Conservation (phyloP, 2,888 invertebrate genomes). For the Epinotia nisella region DNA sequence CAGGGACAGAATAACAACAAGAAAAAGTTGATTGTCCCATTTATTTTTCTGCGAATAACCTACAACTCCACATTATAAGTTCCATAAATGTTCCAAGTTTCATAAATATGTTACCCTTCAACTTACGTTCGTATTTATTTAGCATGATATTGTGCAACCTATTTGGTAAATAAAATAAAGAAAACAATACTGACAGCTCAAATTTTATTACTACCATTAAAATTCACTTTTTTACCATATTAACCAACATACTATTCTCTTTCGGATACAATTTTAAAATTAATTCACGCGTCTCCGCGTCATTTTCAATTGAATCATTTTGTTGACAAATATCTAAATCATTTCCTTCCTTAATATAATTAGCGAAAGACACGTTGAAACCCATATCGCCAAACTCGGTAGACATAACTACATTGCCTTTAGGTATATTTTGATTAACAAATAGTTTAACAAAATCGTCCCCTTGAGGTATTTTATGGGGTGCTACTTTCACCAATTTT, state of each 20-base stretch:
- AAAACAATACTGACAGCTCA: neutral
- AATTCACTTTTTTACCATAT: slow-evolving; percentile 48
- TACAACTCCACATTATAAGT: too few species aligned
- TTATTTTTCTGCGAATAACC: too few species aligned
- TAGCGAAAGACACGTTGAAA: slow-evolving; percentile 64
- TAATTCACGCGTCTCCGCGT: slow-evolving; percentile 51
- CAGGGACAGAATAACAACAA: too few species aligned
- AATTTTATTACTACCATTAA: neutral
- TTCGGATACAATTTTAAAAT: slow-evolving; percentile 64
- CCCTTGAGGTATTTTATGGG: slow-evolving; percentile 57
- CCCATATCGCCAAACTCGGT: slow-evolving; percentile 70
- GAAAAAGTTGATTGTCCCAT: too few species aligned
- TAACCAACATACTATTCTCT: slow-evolving; percentile 58
- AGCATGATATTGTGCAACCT: neutral
- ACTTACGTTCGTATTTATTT: too few species aligned
- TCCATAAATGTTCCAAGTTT: too few species aligned
- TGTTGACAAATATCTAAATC: slow-evolving; percentile 39
- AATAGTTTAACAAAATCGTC: slow-evolving; percentile 64
- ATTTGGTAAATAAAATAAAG: slow-evolving; percentile 14
- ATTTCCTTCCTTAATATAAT: slow-evolving; percentile 59
- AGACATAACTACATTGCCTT: slow-evolving; percentile 59
- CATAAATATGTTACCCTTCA: too few species aligned
- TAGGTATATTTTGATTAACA: slow-evolving; percentile 29
- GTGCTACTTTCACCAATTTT: neutral
- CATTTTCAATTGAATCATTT: slow-evolving; percentile 39